phyloP scores from a whole-genome alignment of 2,888 invertebrate species.

The Scrobipalpa costella region DNA sequence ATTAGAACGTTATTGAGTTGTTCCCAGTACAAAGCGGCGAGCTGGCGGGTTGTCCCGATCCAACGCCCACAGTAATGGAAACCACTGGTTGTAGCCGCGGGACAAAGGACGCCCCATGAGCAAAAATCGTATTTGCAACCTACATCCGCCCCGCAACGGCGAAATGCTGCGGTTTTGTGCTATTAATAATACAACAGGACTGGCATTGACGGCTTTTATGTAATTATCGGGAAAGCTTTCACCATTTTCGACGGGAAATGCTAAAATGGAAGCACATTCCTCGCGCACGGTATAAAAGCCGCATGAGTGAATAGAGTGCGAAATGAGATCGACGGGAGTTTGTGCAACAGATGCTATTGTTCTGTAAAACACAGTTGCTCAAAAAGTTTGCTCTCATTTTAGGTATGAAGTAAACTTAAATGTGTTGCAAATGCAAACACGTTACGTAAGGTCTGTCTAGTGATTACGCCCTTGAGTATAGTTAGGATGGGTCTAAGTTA shows the following conservation, averaged over 20 bases:
- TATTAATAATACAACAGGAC: constrained; percentile 12
- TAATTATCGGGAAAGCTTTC: constrained; percentile 27
- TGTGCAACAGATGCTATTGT: constrained; percentile 41
- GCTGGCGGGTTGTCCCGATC: constrained; percentile 53
- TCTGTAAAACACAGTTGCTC: constrained; percentile 29
- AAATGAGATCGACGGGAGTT: constrained; percentile 37
- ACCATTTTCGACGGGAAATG: constrained; percentile 8
- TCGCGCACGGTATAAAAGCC: background rate
- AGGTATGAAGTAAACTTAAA: constrained; percentile 3
- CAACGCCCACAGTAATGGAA: constrained; percentile 53
- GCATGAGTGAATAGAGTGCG: constrained; percentile 37
- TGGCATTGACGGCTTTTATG: constrained; percentile 21
- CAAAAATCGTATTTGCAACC: constrained; percentile 39
- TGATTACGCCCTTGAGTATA: constrained; percentile 5
- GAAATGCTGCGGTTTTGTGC: constrained; percentile 15
- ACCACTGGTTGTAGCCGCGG: constrained; percentile 41
- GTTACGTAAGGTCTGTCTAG: background rate
- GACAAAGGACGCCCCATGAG: constrained; percentile 48
- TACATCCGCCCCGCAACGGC: constrained; percentile 22
- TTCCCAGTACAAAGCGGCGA: constrained; percentile 56
- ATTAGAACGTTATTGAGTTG: constrained; percentile 76
- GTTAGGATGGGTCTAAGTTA: constrained; percentile 11
- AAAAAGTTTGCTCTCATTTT: constrained; percentile 29
- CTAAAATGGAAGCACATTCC: constrained; percentile 11
- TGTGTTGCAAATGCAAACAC: constrained; percentile 4